Percentiles rank a stretch among this genome's conserved stretches.
These are phyloP conservation scores for Macheiramphus alcinus DNA, from an alignment of 2,113 vertebrate genomes.

Conservation along the genomic window DNA sequence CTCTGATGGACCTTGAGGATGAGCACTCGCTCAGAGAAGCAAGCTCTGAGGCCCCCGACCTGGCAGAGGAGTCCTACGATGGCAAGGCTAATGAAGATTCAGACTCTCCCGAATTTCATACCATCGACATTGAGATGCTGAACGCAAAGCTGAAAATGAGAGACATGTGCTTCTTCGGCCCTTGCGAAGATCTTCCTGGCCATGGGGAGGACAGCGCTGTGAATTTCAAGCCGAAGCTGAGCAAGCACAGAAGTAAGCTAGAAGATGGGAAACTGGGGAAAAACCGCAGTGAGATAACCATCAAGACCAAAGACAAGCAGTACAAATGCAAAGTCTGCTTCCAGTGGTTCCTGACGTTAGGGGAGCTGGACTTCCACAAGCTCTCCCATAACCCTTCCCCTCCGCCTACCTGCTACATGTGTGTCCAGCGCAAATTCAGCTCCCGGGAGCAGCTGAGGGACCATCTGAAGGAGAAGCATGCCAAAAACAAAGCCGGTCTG, in stretches of 20 bases:
- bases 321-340: slow-evolving; percentile 97
- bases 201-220: neutral
- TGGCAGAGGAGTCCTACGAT: slow-evolving; percentile 39
- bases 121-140: slow-evolving; percentile 78
- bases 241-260: slow-evolving; percentile 61
- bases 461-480: slow-evolving; percentile 92
- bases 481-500: slow-evolving; percentile 86
- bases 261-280: slow-evolving; percentile 64
- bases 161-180: slow-evolving; percentile 77
- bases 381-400: slow-evolving; percentile 92
- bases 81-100: neutral
- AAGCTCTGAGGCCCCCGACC: slow-evolving; percentile 54
- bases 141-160: slow-evolving; percentile 79
- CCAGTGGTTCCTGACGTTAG: slow-evolving; percentile 90
- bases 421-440: slow-evolving; percentile 94
- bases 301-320: slow-evolving; percentile 84
- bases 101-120: slow-evolving; percentile 61
- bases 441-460: slow-evolving; percentile 91
- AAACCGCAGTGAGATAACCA: slow-evolving; percentile 65
- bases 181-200: slow-evolving; percentile 68
- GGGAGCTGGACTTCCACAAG: slow-evolving; percentile 93
- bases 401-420: slow-evolving; percentile 98
- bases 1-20: slow-evolving; percentile 58
- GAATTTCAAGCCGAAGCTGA: neutral
- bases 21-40: slow-evolving; percentile 31